A percentile compares a stretch with the other conserved stretches of the same genome.
Conservation (phyloP, 2,113 vertebrate species). For the Anseranas semipalmata region DNA sequence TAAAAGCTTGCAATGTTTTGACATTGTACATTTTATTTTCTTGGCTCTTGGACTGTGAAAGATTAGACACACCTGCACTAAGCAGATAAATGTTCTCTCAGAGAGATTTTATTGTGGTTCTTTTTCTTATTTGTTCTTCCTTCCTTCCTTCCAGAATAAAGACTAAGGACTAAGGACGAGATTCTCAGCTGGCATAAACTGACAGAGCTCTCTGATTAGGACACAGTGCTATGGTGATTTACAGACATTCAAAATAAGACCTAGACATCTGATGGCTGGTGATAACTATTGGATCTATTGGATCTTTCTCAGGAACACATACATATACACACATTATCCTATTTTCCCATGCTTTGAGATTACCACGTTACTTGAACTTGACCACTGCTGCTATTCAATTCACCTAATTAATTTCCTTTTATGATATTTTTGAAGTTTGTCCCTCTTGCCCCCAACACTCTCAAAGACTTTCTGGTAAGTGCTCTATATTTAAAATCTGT, state of each 20-base stretch:
- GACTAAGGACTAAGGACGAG: background rate
- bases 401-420: background rate
- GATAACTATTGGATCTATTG: background rate
- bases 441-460: fast-evolving
- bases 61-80: slow-evolving; percentile 27
- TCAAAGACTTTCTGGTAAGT: background rate
- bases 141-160: background rate
- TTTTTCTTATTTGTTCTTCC: slow-evolving; percentile 1
- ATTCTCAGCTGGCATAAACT: background rate
- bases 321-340: background rate
- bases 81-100: background rate
- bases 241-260: background rate
- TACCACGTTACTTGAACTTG: background rate
- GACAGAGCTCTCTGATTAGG: background rate
- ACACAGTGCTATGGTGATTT: background rate
- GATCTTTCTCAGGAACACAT: background rate
- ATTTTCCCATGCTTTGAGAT: background rate
- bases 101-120: slow-evolving; percentile 3
- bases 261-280: background rate
- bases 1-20: slow-evolving; percentile 20
- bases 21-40: background rate
- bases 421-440: background rate
- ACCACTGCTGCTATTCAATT: background rate
- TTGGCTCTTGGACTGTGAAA: background rate
- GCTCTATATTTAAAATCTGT: background rate